These are phyloP conservation scores for Lasioglossum albipes DNA, from an alignment of 1,140 invertebrate genomes.

Conservation along the genomic window DNA sequence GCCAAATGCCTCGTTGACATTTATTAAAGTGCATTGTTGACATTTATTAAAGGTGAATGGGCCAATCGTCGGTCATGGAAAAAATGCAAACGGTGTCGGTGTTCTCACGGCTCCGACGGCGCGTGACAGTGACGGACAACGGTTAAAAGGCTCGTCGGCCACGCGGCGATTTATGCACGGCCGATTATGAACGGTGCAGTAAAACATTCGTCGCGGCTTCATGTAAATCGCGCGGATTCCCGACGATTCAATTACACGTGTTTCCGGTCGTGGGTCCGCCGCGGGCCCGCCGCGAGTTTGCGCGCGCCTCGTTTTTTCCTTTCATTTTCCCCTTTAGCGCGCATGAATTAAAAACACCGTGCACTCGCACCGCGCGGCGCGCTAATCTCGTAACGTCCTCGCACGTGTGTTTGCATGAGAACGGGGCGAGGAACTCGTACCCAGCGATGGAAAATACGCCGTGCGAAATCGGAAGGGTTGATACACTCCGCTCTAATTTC, in stretches of 20 bases:
- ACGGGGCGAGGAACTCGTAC: background rate
- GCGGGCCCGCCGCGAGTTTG: background rate
- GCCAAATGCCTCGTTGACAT: too few relatives aligned
- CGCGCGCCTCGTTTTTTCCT: conserved; percentile 25
- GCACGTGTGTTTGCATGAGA: conserved; percentile 1
- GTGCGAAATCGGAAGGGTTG: conserved; percentile 2
- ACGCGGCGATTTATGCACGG: conserved; percentile 52
- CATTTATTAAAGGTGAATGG: too few relatives aligned
- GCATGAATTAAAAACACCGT: background rate
- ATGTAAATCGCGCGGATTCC: conserved; percentile 64
- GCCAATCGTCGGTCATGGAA: background rate
- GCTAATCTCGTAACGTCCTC: conserved; percentile 9
- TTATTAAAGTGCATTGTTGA: too few relatives aligned
- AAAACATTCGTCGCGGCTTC: conserved; percentile 55
- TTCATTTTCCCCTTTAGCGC: background rate
- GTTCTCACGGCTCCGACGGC: too few relatives aligned
- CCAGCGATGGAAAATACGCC: background rate
- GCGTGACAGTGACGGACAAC: background rate
- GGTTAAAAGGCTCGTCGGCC: conserved; percentile 13
- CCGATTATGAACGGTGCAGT: conserved; percentile 61
- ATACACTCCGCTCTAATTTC: background rate
- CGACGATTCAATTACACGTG: conserved; percentile 64
- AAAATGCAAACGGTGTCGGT: background rate
- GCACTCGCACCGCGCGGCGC: background rate
- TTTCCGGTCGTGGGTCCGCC: conserved; percentile 13